These are phyloP conservation scores for Anthoptus insignis DNA, from an alignment of 2,888 invertebrate genomes.

Conservation along the genomic window DNA sequence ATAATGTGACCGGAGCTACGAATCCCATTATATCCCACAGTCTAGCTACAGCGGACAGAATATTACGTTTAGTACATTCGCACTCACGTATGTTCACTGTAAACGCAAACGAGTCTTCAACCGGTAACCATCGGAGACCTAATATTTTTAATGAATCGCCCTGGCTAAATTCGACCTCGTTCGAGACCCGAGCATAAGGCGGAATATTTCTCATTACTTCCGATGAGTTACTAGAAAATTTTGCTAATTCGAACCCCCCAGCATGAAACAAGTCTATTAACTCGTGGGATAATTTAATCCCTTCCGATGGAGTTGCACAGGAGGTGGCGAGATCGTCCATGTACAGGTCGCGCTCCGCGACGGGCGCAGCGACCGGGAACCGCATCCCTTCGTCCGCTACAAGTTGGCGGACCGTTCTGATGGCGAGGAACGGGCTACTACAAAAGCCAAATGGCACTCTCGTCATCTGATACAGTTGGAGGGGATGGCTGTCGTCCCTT, in stretches of 20 bases:
- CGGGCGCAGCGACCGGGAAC: constrained; percentile 4
- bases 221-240: no score
- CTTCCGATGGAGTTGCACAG: constrained; percentile 30
- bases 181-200: neutral
- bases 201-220: constrained; percentile 17
- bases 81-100: neutral
- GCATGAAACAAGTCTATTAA: constrained; percentile 19
- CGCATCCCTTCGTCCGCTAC: constrained; percentile 25
- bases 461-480: constrained; percentile 12
- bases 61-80: constrained; percentile 16
- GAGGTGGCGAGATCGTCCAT: constrained; percentile 12
- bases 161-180: neutral
- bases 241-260: constrained; percentile 1
- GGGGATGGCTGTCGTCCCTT: no score
- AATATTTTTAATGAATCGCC: constrained; percentile 28
- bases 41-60: constrained; percentile 16
- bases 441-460: constrained; percentile 14
- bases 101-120: constrained; percentile 21
- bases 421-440: constrained; percentile 19
- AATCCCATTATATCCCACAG: constrained; percentile 24
- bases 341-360: neutral
- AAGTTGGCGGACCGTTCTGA: constrained; percentile 10
- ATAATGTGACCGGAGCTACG: constrained; percentile 16
- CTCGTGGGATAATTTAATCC: constrained; percentile 21
- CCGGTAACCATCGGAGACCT: constrained; percentile 22